Base-by-base conservation (phyloP, 2,113 vertebrate genomes). In the Apodemus speciosus region DNA sequence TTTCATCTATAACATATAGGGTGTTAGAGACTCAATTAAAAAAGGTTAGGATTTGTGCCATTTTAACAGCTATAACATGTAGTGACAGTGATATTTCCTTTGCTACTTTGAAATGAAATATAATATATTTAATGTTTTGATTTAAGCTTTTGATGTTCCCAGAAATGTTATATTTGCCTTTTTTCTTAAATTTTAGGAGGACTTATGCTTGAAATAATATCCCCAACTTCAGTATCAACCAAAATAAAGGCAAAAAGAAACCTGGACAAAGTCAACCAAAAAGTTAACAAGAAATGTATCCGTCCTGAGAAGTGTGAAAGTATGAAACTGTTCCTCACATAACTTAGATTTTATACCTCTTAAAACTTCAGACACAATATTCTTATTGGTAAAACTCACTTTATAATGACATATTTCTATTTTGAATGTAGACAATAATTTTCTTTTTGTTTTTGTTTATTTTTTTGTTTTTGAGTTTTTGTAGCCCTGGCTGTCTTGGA, bases 101-200 rank as follows among this genome's bases (percentile, higher is more conserved):
- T 43, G 51, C 9, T 58, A n/a, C 21, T 76, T 49, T 49, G 72
- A 88, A 46, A 60, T 11, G 30, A 62, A 76, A 14, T 60, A 13
- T 53, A 4, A 13, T 53, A 4, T 85, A 90, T 64, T 86, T 90
- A 88, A 89, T 77, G 11, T 89, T 96, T 93, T 93, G 27, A 69
- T 66, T 89, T 6, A 79, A 68, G 53, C 30, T 95, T 94, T 95
- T 88, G 16, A 80, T 51, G 71, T 92, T 60, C 7, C 23, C 25
- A 64, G 9, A 0, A 84, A 27, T 86, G 35, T 69, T 84, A 77
- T 43, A 90, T 92, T 92, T 95, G 72, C 15, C 15, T 77, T 95
- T 84, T 15, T 75, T 46, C 9, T 94, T 95, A 56, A 84, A 43
- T 98, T 98, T 97, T 94, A 98, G 98, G 97, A 93, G 94, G 68